A percentile compares a stretch with the other conserved stretches of the same genome.
phyloP scores from a whole-genome alignment of 2,113 vertebrate genomes.

The Conger conger region DNA sequence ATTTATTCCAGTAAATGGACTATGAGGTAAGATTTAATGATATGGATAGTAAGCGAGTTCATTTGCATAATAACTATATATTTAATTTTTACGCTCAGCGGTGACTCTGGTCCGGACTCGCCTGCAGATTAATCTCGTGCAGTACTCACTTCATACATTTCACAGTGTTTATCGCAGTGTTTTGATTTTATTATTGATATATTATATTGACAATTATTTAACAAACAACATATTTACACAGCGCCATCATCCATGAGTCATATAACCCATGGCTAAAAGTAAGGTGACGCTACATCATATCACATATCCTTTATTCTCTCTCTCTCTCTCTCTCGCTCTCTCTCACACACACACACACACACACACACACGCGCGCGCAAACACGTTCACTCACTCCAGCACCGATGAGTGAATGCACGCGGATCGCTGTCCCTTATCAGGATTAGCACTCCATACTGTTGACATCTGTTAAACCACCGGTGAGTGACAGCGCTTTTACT shows the following conservation, averaged over 20 bases:
- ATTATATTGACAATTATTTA: neutral
- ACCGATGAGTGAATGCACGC: neutral
- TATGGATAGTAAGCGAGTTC: conserved; percentile 18
- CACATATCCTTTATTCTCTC: conserved; percentile 1
- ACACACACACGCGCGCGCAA: conserved; percentile 4
- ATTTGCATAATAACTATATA: conserved; percentile 45
- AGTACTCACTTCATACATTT: neutral
- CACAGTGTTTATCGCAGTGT: neutral
- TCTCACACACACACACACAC: conserved; percentile 35
- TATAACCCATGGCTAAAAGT: neutral
- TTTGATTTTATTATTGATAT: neutral
- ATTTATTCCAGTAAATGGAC: conserved; percentile 34
- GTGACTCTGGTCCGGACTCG: neutral
- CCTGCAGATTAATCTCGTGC: neutral
- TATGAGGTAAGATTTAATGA: conserved; percentile 39
- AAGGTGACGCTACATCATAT: conserved; percentile 9
- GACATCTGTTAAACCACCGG: conserved; percentile 12
- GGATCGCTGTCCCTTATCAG: conserved; percentile 16
- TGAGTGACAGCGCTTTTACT: conserved; percentile 21
- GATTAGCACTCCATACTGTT: conserved; percentile 8
- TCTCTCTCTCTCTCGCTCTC: conserved; percentile 18
- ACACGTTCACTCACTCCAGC: conserved; percentile 36
- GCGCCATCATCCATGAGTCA: neutral
- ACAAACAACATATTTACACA: neutral
- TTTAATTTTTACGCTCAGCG: conserved; percentile 34